phyloP scores from a whole-genome alignment of 2,888 invertebrate species.

The Vesta saturnalis region DNA sequence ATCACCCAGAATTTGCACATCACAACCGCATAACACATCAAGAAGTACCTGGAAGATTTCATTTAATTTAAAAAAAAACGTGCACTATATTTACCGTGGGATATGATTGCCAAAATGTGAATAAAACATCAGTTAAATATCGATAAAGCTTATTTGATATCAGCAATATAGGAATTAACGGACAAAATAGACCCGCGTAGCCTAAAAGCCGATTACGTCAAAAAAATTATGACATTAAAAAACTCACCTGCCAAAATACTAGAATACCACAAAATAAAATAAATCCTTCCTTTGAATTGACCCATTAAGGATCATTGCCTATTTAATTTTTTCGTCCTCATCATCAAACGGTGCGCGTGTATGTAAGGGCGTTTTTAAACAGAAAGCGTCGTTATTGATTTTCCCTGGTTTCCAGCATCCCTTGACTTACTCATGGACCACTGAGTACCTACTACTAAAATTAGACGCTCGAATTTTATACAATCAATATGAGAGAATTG shows the following conservation, averaged over 20 bases:
- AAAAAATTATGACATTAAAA: not conserved
- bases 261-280: slow-evolving; percentile 59
- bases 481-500: no score
- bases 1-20: slow-evolving; percentile 80
- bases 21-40: slow-evolving; percentile 74
- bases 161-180: slow-evolving; percentile 75
- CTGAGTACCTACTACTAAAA: not conserved
- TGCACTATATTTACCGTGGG: slow-evolving; percentile 79
- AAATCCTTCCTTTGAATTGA: slow-evolving; percentile 53
- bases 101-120: slow-evolving; percentile 84
- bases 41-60: slow-evolving; percentile 72
- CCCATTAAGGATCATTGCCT: slow-evolving; percentile 46
- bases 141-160: slow-evolving; percentile 76
- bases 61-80: no score
- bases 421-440: not conserved
- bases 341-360: not conserved
- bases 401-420: slow-evolving; percentile 18
- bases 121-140: slow-evolving; percentile 73
- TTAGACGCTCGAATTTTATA: not conserved
- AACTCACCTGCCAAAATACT: slow-evolving; percentile 60
- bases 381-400: slow-evolving; percentile 17
- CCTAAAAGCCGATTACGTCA: slow-evolving; percentile 57
- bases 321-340: not conserved
- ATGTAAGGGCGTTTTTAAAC: slow-evolving; percentile 20
- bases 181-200: slow-evolving; percentile 72